A percentile compares a stretch with the other conserved stretches of the same genome.
phyloP scores from a whole-genome alignment of 2,113 vertebrate genomes.

The Elaphurus davidianus region DNA sequence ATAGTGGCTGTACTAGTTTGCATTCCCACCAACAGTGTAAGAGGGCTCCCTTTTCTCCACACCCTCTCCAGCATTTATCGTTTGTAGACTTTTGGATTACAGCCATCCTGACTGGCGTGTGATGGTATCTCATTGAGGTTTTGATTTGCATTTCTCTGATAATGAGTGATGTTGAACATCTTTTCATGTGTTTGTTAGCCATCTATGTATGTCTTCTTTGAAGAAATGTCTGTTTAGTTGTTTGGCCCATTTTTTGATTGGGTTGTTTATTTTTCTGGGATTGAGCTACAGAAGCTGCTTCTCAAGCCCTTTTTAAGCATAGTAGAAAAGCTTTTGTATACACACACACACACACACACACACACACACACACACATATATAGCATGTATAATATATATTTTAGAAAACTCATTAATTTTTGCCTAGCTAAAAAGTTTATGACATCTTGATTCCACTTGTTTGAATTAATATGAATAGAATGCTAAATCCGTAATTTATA shows the following conservation, averaged over 20 bases:
- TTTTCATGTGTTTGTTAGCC: neutral
- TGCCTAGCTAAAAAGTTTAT: neutral
- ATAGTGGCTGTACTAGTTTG: neutral
- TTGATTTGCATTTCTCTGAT: neutral
- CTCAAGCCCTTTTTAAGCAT: neutral
- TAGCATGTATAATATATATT: neutral
- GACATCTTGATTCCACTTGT: too few species aligned
- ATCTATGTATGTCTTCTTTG: neutral
- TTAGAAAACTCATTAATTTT: neutral
- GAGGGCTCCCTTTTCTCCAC: neutral
- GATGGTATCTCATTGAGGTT: neutral
- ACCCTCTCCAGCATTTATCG: neutral
- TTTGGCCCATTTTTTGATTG: neutral
- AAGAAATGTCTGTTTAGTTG: neutral
- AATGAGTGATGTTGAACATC: neutral
- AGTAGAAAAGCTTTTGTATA: neutral
- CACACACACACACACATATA: neutral
- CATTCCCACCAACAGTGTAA: neutral
- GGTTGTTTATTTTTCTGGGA: accelerated
- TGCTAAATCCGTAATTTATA: neutral
- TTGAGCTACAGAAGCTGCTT: neutral
- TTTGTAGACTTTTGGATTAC: neutral
- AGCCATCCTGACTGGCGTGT: neutral
- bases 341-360: too few species aligned
- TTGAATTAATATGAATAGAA: neutral